Conservation (phyloP, 2,113 vertebrate species). For the Climacteris rufus region DNA sequence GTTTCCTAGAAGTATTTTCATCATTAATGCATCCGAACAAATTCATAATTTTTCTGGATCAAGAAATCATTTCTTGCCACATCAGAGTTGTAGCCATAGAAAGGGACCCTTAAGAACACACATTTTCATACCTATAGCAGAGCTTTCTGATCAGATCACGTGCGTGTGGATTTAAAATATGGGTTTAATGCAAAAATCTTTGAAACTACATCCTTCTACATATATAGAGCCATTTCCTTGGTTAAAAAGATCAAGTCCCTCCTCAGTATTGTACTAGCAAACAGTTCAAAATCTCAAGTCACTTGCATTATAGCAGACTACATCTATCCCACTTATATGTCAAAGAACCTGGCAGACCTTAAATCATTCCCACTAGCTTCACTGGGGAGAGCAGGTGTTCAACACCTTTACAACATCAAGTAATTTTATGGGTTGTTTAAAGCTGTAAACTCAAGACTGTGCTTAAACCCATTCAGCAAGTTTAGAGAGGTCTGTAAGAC, state of each 20-base stretch:
- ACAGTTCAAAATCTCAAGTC: not conserved
- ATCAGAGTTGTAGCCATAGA: not conserved
- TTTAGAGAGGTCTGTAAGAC: not conserved
- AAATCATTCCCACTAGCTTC: not conserved
- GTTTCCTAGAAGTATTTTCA: not conserved
- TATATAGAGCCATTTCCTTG: not conserved
- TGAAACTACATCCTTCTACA: not conserved
- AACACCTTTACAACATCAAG: not conserved
- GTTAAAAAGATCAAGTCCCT: not conserved
- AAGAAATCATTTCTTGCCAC: not conserved
- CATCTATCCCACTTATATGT: not conserved
- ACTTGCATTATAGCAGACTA: not conserved
- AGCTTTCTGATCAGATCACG: not conserved
- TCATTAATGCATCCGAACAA: not conserved
- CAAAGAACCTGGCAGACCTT: not conserved
- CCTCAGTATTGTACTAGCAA: not conserved
- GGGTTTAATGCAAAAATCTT: not conserved
- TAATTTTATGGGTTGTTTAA: not conserved
- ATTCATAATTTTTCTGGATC: not conserved
- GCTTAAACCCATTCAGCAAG: not conserved
- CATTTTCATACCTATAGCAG: not conserved
- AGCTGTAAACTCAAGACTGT: not conserved
- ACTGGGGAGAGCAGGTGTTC: not conserved
- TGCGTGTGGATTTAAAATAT: not conserved
- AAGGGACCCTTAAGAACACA: not conserved